These are phyloP conservation scores for Patiria miniata DNA, from an alignment of 35 echinoderm and acorn worm genomes.

Conservation along the genomic window DNA sequence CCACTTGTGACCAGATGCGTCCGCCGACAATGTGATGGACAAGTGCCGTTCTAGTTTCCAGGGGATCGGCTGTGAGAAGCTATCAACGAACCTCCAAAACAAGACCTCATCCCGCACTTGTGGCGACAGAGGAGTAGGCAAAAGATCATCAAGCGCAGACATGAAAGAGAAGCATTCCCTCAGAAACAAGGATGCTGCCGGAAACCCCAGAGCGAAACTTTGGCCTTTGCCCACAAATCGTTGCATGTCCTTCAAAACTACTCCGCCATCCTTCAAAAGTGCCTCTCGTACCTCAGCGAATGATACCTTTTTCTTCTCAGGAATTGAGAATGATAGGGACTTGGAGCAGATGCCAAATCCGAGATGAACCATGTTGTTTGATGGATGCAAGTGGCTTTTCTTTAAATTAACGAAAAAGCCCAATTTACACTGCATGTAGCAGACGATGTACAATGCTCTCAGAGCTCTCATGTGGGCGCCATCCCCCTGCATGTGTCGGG, in stretches of 20 bases:
- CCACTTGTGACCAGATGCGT: neutral
- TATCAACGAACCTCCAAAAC: neutral
- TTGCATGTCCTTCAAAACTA: neutral
- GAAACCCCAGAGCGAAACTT: neutral
- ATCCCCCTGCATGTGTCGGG: too few relatives aligned
- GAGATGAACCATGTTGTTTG: neutral
- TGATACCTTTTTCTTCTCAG: neutral
- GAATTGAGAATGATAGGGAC: neutral
- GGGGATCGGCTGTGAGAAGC: neutral
- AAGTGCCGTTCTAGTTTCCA: neutral
- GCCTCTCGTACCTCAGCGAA: neutral
- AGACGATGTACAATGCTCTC: neutral
- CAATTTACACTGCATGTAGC: neutral
- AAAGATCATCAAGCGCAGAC: neutral
- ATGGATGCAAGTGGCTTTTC: neutral
- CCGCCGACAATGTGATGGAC: neutral
- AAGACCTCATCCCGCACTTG: neutral
- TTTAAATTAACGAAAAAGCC: neutral
- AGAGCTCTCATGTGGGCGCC: neutral
- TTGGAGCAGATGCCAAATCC: neutral
- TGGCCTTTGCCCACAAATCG: neutral
- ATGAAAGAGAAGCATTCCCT: neutral
- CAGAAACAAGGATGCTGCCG: neutral
- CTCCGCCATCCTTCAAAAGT: neutral
- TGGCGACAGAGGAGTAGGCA: neutral